Evolutionary conservation across 2,888 invertebrate genomes (phyloP), one percentile per base, ranked within the genome.

Genomic region (Noctuana brunneofusca): DNA sequence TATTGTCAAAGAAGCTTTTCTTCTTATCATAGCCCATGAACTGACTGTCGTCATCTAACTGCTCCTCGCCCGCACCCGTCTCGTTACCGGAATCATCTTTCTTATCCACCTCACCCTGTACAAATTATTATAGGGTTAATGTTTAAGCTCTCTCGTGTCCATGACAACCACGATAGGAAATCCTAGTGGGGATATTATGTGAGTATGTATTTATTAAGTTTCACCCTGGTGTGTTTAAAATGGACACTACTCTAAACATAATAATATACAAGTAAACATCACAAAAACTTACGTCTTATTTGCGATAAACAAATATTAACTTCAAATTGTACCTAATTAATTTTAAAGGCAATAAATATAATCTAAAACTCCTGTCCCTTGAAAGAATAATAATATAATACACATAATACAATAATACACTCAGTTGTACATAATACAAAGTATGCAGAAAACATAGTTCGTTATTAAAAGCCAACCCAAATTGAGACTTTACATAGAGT

Each of bases 1-100:
- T 99, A 86, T 97, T 98, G 89, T 99, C 99, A 86, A 99, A 99
- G 94, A 99, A 99, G 69, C 99, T 99, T 91, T 98, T 98, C 73
- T 95, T 94, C 92, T 98, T 99, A 89, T 99, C 98, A 81, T 99
- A 99, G 79, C 94, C 97, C 66, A 94, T 94, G 70, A 94, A 93
- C 64, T 92, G 89, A 71, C 94, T 89, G 67, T 96, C 96, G 54
- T 95, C 95, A 68, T 96, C 96, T 9, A 94, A 93, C 78, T 96
- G 97, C 12, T 95, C 94, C 76, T 96, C 96, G 1, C 96, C 96
- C 30, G 96, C 96, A 27, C 96, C 96, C 12, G 97, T 97, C 82
- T 97, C 97, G 79, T 97, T 97, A 57, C 97, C 97, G 30, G 96
- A 96, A 83, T 97, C 97, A 76, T 97, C 97, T 76, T 97, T 97